A percentile compares a stretch with the other conserved stretches of the same genome.
These are phyloP conservation scores for Cherax destructor DNA, from an alignment of 1,140 invertebrate genomes.

Conservation along the genomic window DNA sequence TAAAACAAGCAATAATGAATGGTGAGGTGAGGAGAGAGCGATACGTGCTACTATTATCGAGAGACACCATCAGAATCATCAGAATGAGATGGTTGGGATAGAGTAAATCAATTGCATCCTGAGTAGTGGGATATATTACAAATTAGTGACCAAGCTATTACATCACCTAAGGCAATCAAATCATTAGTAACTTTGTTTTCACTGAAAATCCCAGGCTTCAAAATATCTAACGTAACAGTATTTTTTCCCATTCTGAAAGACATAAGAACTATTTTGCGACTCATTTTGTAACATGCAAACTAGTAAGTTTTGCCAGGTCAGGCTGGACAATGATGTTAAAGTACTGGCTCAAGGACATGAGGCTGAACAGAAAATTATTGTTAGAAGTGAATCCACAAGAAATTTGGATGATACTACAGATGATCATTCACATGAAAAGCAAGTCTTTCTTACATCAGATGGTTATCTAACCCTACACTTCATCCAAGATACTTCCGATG, in stretches of 20 bases:
- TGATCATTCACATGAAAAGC: neutral
- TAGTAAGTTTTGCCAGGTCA: neutral
- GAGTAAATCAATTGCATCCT: neutral
- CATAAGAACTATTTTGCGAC: slow-evolving; percentile 6
- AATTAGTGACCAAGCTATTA: neutral
- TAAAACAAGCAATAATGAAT: slow-evolving; percentile 20
- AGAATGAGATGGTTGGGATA: neutral
- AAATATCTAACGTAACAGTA: neutral
- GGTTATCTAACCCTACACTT: slow-evolving; percentile 7
- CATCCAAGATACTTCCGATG: neutral
- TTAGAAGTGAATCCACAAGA: neutral
- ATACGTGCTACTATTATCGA: neutral
- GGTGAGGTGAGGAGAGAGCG: slow-evolving; percentile 13
- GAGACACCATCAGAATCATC: slow-evolving; percentile 23
- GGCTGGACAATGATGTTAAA: neutral
- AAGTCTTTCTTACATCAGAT: neutral
- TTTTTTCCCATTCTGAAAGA: slow-evolving; percentile 26
- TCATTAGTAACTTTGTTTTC: slow-evolving; percentile 18
- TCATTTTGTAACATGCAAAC: neutral
- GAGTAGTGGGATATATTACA: slow-evolving; percentile 3
- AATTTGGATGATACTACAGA: slow-evolving; percentile 5
- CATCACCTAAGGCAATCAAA: slow-evolving; percentile 6
- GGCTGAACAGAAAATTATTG: slow-evolving; percentile 6
- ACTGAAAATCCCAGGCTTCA: neutral
- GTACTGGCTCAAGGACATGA: neutral